Conservation (phyloP, 2,113 vertebrate species). For the Origma solitaria region DNA sequence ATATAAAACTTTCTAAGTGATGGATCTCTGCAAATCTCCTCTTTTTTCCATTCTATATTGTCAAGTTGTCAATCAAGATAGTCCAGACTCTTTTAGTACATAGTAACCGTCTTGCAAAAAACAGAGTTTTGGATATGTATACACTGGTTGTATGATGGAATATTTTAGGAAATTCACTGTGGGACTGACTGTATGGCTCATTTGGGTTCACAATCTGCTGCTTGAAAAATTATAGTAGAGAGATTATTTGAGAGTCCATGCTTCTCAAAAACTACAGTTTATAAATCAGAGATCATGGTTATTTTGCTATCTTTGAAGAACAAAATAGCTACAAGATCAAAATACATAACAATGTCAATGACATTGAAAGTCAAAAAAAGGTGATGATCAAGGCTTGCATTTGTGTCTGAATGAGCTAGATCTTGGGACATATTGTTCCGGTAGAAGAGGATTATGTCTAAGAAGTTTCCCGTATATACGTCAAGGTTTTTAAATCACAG, state of each 20-base stretch:
- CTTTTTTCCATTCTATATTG: background rate
- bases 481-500: background rate
- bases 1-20: background rate
- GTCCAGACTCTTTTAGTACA: background rate
- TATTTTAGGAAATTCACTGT: background rate
- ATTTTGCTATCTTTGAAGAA: background rate
- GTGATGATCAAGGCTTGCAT: background rate
- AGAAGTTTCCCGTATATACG: background rate
- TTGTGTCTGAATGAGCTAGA: background rate
- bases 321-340: background rate
- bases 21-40: background rate
- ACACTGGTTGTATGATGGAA: rapidly evolving
- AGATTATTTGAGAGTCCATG: background rate
- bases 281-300: background rate
- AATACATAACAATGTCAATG: background rate
- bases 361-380: background rate
- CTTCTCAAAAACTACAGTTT: background rate
- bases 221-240: background rate
- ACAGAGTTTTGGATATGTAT: background rate
- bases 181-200: background rate
- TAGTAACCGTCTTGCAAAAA: background rate
- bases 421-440: background rate
- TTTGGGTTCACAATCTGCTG: background rate
- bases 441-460: background rate
- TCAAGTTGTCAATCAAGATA: background rate